phyloP scores from a whole-genome alignment of 2,888 invertebrate species.

The Eupeodes luniger region DNA sequence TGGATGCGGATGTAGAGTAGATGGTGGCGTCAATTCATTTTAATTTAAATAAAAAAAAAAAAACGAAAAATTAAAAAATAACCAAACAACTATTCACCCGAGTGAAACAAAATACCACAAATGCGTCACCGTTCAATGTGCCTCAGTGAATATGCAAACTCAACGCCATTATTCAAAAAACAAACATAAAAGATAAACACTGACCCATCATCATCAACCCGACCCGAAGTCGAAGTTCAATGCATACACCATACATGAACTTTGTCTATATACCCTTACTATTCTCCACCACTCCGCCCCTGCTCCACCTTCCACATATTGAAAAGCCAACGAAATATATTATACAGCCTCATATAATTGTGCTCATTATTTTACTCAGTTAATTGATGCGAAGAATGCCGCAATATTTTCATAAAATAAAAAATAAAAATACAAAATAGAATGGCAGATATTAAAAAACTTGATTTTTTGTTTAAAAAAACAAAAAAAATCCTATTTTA shows the following conservation, averaged over 20 bases:
- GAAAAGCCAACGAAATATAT: conserved; percentile 32
- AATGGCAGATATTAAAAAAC: background rate
- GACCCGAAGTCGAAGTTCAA: conserved; percentile 11
- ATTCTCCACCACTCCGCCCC: no score
- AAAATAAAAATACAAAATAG: background rate
- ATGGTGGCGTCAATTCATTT: background rate
- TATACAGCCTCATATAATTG: conserved; percentile 29
- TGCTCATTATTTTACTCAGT: conserved; percentile 69
- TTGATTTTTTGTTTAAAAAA: conserved; percentile 7
- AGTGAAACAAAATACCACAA: conserved; percentile 23
- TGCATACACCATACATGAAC: conserved; percentile 11
- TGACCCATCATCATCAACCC: background rate
- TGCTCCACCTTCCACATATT: conserved; percentile 4
- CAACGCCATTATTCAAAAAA: conserved; percentile 39
- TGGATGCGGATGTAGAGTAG: background rate
- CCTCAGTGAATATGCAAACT: conserved; percentile 16
- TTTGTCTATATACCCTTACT: conserved; percentile 14
- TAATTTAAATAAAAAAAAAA: background rate
- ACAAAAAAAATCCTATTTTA: conserved; percentile 43
- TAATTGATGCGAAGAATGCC: conserved; percentile 73
- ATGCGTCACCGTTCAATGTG: conserved; percentile 27
- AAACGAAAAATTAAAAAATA: background rate
- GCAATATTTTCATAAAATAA: conserved; percentile 42
- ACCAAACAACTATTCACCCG: conserved; percentile 12
- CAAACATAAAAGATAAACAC: conserved; percentile 32